Base-by-base conservation (phyloP, 2,113 vertebrate genomes). In the Xenopus borealis region DNA sequence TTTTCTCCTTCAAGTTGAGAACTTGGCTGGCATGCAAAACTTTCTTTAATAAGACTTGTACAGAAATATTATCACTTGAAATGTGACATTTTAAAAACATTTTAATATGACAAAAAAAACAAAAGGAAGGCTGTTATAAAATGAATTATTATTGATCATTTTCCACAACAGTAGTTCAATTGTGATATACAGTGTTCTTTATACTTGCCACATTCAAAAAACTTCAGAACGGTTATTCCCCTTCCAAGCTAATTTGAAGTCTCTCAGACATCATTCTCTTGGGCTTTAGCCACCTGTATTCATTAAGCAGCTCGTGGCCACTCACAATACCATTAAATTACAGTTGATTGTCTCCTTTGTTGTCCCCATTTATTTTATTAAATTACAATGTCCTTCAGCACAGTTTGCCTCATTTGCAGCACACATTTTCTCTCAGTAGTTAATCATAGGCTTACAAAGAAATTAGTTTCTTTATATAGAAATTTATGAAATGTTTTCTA, bases 281-380 rank as follows among this genome's bases (percentile, higher is more conserved):
- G 85, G 83, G 79, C 86, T 86, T 85, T 18, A 83, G 72, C 80
- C 86, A 89, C 86, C 85, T 89, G 86, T 87, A 79, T 83, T 88
- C 83, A 81, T 85, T 85, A 85, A 87, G 72, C 69, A 83, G 77
- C 58, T 84, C 81, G 80, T 79, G 82, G 83, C 79, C 84, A 85
- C 69, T 85, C 80, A 58, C 71, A 71, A 84, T 82, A 79, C 86
- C 74, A 82, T 85, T 80, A 82, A 3, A 69, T 7, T 62, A 50
- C 44, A 58, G 12, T 55, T 78, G 55, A 79, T 79, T 77, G 78
- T 84, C 79, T 82, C 75, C 80, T 87, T 81, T 44, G 71, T 81
- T 78, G 80, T 77, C 77, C 30, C 71, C 72, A 69, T 75, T 40
- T 77, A 71, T 57, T 11, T 84, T 67, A 80, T 81, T 82, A 81